Evolutionary conservation across 2,888 invertebrate genomes (phyloP).

Genomic region (Ennomos erosarius): DNA sequence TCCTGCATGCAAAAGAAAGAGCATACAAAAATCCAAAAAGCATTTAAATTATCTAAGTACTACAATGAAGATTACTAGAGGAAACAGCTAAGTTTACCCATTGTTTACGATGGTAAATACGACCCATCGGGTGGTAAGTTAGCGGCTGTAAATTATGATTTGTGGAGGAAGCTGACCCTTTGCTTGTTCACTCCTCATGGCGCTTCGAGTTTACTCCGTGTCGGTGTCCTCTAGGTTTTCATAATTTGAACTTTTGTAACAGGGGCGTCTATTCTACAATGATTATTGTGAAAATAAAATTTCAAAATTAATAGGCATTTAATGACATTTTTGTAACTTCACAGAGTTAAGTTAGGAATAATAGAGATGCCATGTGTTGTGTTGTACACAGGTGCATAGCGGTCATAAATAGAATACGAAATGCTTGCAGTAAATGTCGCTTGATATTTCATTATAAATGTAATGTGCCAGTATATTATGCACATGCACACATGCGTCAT

Average conservation of each 20-base stretch:
- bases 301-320: too few relatives aligned
- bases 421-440: conserved; percentile 13
- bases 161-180: conserved; percentile 25
- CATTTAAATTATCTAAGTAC: neutral
- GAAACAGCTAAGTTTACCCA: conserved; percentile 11
- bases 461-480: neutral
- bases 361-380: neutral
- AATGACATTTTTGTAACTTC: too few relatives aligned
- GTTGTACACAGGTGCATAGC: conserved; percentile 4
- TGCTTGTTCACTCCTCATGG: conserved; percentile 8
- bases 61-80: conserved; percentile 1
- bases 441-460: conserved; percentile 15
- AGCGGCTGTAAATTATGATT: conserved; percentile 19
- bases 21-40: too few relatives aligned
- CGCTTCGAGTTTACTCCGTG: conserved; percentile 5
- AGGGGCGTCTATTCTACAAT: too few relatives aligned
- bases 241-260: neutral
- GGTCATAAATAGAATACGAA: conserved; percentile 16
- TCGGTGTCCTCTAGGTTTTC: neutral
- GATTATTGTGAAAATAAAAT: too few relatives aligned
- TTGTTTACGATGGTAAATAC: conserved; percentile 22
- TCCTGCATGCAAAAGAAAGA: too few relatives aligned
- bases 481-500: conserved; percentile 13
- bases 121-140: conserved; percentile 14
- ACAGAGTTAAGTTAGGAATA: neutral